Base-by-base conservation (phyloP, 23 tunicate genomes). In the Styela plicata region DNA sequence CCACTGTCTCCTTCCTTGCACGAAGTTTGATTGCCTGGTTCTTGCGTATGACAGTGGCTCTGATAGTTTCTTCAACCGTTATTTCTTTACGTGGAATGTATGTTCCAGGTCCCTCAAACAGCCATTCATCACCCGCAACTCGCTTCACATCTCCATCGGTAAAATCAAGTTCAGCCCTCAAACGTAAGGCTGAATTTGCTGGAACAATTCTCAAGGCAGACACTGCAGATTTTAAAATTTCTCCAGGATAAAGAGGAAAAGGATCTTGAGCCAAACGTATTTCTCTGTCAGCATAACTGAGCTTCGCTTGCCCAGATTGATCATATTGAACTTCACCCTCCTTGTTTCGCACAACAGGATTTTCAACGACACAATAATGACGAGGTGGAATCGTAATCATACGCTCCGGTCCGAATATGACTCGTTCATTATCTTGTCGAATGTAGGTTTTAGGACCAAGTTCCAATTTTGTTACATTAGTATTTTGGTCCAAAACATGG, bases 51-150 rank as follows among this genome's bases (percentile, higher is more conserved):
- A 89, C 85, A 65, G 90, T 77, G 19, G 99, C 94, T 23, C 88
- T 82, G 31, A 94, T 74, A 20, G 80, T 69, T 37, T 86, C 91
- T 21, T 78, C 88, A n/a, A 85, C 85, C 17, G 87, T 18, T 2
- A 85, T 91, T 37, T 94, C 99, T 64, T 94, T 94, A 64, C 99
- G 91, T 24, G 99, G 99, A 62, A 82, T 89, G 86, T 94, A 94
- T 10, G 99, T 94, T 31, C 89, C 95, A 0, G 91, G 91, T 34
- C 91, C 97, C 80, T 87, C 85, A 79, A 89, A 89, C 69, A 89
- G 63, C 95, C 95, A 89, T 83, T 94, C 99, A 64, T 94, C 99
- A 18, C 99, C 99, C 63, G 99, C 99, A n/a, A 86, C 86, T 67
- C 91, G 69, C 30, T 73, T 67, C 34, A 31, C 64, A 28, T 82